Base-by-base conservation (phyloP, 2,888 invertebrate species). In the Latrodectus elegans region DNA sequence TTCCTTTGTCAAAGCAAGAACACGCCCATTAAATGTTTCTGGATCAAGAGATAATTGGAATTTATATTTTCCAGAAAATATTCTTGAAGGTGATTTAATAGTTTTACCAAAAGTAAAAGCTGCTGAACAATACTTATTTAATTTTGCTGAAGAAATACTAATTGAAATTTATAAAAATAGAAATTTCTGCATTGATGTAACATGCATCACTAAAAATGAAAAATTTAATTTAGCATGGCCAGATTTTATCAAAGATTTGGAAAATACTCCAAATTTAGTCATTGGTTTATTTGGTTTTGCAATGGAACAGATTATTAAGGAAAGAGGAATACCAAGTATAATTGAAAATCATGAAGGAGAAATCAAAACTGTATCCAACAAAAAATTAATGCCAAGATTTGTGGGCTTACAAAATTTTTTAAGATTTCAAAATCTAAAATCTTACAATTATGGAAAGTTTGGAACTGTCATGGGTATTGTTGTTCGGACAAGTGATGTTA, bases 401-500 rank as follows among this genome's bases (percentile, higher is more conserved):
- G 91, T 93, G 15, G 94, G 94, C 92, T 95, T 95, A 92, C 94
- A 95, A 89, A 94, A 95, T 53, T 92, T 95, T 2, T 93, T 95
- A 70, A 94, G 95, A 49, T 92, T 96, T 75, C 94, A 94, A 91
- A 94, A 95, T 92, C 92, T 96, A 51, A 95, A 95, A 93, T 94
- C 95, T 0, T 95, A 94, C 92, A 94, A 94, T 91, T 95, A 95
- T 93, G 96, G 95, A 8, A 95, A 95, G 92, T 92, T 97, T 89
- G 95, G 97, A 49, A 94, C 96, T 51, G 94, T 97, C 4, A 94
- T 95, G 91, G 98, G 98, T 0, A 96, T 96, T 68, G 96, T 98
- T 0, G 96, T 96, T 88, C 94, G 96, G 91, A 95, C 96, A 6
- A 95, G 96, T 17, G 95, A 95, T 91, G 94, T 95, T 0, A 95